Percentiles rank a stretch among this genome's conserved stretches.
Evolutionary conservation across 2,888 invertebrate genomes (phyloP).

Genomic region (Rhodophaea formosa): DNA sequence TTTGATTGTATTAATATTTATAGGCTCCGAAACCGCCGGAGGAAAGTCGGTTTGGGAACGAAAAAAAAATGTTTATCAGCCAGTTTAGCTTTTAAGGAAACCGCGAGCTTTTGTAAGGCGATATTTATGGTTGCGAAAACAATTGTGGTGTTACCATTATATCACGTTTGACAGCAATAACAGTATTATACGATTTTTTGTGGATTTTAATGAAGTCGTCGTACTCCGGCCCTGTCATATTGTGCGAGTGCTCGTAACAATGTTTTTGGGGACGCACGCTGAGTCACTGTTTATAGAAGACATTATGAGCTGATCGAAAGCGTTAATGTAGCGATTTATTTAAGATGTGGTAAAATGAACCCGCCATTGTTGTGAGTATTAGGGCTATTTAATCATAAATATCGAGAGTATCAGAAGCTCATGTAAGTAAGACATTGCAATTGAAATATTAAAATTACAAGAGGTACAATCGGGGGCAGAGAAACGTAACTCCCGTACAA

Average conservation of each 20-base stretch:
- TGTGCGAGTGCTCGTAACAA: neutral
- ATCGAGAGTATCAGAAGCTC: too few relatives aligned
- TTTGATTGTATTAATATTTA: constrained; percentile 82
- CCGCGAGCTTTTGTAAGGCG: constrained; percentile 78
- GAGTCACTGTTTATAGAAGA: constrained; percentile 19
- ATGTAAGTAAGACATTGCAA: too few relatives aligned
- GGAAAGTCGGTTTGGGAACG: constrained; percentile 64
- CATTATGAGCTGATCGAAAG: constrained; percentile 6
- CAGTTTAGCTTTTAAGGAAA: constrained; percentile 80
- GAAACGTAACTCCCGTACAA: too few relatives aligned
- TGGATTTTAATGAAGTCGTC: constrained; percentile 59
- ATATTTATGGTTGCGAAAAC: constrained; percentile 78
- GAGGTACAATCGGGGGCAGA: too few relatives aligned
- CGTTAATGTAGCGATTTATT: neutral
- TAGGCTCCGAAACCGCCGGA: constrained; percentile 71
- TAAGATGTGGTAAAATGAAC: neutral
- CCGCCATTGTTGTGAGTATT: neutral
- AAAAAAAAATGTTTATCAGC: constrained; percentile 78
- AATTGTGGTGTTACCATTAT: constrained; percentile 79
- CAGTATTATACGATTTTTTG: constrained; percentile 71
- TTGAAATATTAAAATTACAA: too few relatives aligned
- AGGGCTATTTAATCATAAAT: too few relatives aligned
- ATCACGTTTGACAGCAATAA: constrained; percentile 78
- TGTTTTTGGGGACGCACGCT: constrained; percentile 26
- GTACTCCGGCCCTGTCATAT: constrained; percentile 39